phyloP scores from a whole-genome alignment of 1,140 invertebrate genomes.

The Drosophila equinoxialis region DNA sequence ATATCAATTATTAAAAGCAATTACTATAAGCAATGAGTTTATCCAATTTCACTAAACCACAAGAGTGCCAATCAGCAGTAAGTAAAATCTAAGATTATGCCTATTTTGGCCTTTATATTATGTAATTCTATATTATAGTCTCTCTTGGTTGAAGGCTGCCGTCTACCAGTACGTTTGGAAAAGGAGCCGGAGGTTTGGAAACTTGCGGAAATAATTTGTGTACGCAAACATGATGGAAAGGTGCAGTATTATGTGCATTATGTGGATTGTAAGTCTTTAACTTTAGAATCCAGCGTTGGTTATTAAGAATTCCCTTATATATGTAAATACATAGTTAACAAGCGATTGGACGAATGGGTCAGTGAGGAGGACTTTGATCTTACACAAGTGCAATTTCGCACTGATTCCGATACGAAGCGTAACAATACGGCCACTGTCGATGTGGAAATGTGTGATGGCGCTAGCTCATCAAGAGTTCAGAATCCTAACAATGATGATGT shows the following conservation, averaged over 20 bases:
- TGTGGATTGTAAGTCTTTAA: conserved; percentile 94
- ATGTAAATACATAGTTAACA: too few relatives aligned
- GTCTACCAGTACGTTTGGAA: conserved; percentile 95
- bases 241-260: conserved; percentile 97
- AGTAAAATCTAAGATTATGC: not conserved
- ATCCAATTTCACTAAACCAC: not conserved
- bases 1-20: too few relatives aligned
- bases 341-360: conserved; percentile 99
- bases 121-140: not conserved
- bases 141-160: conserved; percentile 94
- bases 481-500: conserved; percentile 96
- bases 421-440: conserved; percentile 58
- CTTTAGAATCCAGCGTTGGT: not conserved
- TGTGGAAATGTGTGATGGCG: conserved; percentile 54
- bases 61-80: not conserved
- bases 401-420: conserved; percentile 88
- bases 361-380: conserved; percentile 95
- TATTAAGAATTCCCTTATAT: not conserved
- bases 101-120: too few relatives aligned
- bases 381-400: conserved; percentile 93
- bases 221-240: conserved; percentile 90
- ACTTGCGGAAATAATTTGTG: conserved; percentile 96
- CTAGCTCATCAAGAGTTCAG: conserved; percentile 89
- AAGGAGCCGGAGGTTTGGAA: conserved; percentile 91
- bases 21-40: not conserved